Base-by-base conservation (phyloP, 2,797 vertebrate species). In the Sebastes baramenuke region DNA sequence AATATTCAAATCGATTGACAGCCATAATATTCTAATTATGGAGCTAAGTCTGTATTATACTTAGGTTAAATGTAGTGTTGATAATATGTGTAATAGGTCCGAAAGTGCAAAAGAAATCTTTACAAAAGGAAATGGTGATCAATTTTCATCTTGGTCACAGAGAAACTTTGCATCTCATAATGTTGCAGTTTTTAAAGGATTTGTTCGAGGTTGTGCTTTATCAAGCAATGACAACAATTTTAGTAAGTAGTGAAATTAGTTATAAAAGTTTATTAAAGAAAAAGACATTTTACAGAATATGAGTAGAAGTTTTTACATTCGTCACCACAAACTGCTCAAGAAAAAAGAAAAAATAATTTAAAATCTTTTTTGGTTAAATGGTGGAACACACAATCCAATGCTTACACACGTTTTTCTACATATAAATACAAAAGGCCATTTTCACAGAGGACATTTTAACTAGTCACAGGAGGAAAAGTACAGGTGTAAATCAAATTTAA, bases 251-350 rank as follows among this genome's bases (percentile, higher is more conserved):
- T 32, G 8, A 71, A 72, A 61, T 55, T 8, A 29, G 55, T 69
- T 67, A 60, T 11, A 65, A 79, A 90, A 67, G 6, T 90, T 86
- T 89, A 88, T 80, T 88, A 30, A 71, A 67, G 34, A 78, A 59
- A 29, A 79, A 55, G 29, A 52, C 24, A 36, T 65, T 56, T 61
- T 18, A 80, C 27, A 86, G 52, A n/a, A 46, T 24, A 61, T 58
- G 5, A 55, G 16, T 13, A 65, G 4, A 77, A 32, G 29, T 52
- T 24, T 65, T 65, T 8, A 46, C 16, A 72, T 69, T 61, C 4
- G 7, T 67, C 18, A 52, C 2, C 22, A 71, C 29, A 84, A 61
- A 67, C 4, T n/a, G 29, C 22, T 59, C 24, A 6, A 55, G 24
- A 77, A 77, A 83, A 64, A 34, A 34, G 49, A 11, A 24, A 68